Evolutionary conservation across 2,888 invertebrate species (phyloP), one percentile per base, ranked within the genome.

Genomic region (Eledone cirrhosa): DNA sequence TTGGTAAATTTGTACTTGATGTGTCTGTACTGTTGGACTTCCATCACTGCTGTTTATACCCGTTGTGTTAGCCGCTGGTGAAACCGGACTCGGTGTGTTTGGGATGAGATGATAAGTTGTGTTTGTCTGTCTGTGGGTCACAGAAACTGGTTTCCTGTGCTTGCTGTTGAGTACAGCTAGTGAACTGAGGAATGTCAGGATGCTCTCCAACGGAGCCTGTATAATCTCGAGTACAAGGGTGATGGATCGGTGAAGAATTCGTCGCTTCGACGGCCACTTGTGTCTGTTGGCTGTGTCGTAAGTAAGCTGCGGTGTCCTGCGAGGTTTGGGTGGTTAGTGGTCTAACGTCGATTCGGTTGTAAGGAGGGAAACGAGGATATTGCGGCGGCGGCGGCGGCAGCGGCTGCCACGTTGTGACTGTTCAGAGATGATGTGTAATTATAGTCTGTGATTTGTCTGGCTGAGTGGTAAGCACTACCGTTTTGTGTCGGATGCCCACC

Each of bases 321-420:
- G 29, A 24, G 24, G n/a, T n/a, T 47, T 76, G 76, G 48, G 76
- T 76, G 24, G 47, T 76, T 24, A 76, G 29, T n/a, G 76, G 76
- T 27, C 76, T 41, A 24, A 76, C 76, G 29, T 76, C 76, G 48
- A 76, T 47, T 48, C 76, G 33, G 47, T 76, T 76, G 48, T 76
- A 76, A 29, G 76, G 76, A 22, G 76, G 76, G 76, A 76, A 76
- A 24, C 76, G 76, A 3, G 76, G 76, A 47, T 76, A 76, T 31
- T 19, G 67, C 67, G n/a, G 69, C 69, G 8, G 69, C 69, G 5
- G 41, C 69, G 11, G 69, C 69, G 0, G 69, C 69, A 3, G 69
- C 69, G n/a, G 69, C 69, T n/a, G 76, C 48, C 4, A 47, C 47
- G 29, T 76, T 76, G 48, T 48, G 48, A 16, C 47, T 47, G 76